Percentiles rank a stretch among this genome's conserved stretches.
phyloP scores from a whole-genome alignment of 2,797 vertebrate species.

The Glossophaga mutica region DNA sequence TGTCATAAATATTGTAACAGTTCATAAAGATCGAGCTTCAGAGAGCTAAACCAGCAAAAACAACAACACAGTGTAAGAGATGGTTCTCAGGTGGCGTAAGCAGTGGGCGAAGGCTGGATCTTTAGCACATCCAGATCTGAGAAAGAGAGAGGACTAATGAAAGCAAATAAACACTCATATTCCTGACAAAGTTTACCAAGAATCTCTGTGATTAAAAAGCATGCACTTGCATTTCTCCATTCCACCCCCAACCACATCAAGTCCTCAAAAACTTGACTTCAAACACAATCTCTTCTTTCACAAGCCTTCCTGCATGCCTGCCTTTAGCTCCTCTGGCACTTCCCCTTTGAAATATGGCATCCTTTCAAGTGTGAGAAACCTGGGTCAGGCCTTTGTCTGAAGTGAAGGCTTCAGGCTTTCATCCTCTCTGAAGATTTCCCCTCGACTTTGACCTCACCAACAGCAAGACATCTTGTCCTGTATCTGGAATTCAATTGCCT shows the following conservation, averaged over 20 bases:
- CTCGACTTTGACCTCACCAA: conserved; percentile 54
- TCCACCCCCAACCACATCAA: neutral
- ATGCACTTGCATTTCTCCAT: neutral
- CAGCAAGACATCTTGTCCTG: conserved; percentile 40
- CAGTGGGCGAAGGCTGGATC: neutral
- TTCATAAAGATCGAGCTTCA: neutral
- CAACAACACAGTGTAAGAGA: neutral
- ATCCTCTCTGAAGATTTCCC: conserved; percentile 42
- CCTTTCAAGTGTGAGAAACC: conserved; percentile 66
- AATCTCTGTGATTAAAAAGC: neutral
- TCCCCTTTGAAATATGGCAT: conserved; percentile 56
- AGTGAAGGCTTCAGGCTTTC: conserved; percentile 47
- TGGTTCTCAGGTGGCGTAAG: neutral
- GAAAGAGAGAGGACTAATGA: neutral
- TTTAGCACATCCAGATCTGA: neutral
- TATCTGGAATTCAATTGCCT: neutral
- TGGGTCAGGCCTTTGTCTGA: conserved; percentile 47
- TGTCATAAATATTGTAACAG: neutral
- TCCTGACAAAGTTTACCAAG: neutral
- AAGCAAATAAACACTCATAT: neutral
- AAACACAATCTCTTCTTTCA: neutral
- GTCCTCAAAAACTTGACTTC: conserved; percentile 42
- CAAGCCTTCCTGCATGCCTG: neutral
- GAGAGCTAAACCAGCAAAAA: neutral
- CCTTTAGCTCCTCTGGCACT: neutral